phyloP scores from a whole-genome alignment of 1,140 invertebrate species.

The Drosophila bifasciata region DNA sequence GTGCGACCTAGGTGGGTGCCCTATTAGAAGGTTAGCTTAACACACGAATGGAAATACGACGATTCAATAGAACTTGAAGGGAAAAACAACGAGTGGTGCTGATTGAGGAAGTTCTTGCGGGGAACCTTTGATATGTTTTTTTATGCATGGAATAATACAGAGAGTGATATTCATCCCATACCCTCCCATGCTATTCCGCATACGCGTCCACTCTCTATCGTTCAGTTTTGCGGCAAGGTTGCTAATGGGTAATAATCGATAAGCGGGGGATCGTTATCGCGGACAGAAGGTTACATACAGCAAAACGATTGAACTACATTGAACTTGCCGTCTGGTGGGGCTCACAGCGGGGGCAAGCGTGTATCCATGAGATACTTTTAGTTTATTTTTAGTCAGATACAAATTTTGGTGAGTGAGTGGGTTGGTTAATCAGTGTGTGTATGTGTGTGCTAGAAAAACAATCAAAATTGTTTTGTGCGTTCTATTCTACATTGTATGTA shows the following conservation, averaged over 20 bases:
- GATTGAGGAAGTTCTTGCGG: too few species aligned
- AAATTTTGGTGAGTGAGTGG: constrained; percentile 20
- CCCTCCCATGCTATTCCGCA: too few species aligned
- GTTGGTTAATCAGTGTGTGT: not conserved
- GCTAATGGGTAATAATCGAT: not conserved
- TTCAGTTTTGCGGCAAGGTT: not conserved
- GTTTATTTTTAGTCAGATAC: constrained; percentile 39
- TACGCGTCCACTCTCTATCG: not conserved
- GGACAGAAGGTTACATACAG: constrained; percentile 40
- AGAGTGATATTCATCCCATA: too few species aligned
- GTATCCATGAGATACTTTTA: constrained; percentile 36
- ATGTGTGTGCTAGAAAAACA: constrained; percentile 54
- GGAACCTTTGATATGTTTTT: too few species aligned
- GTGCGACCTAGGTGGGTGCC: constrained; percentile 7
- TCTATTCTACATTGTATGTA: too few species aligned
- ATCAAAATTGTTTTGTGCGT: constrained; percentile 15
- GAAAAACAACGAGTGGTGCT: too few species aligned
- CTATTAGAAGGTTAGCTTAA: not conserved
- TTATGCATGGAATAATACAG: too few species aligned
- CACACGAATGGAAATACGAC: not conserved
- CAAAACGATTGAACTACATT: constrained; percentile 46
- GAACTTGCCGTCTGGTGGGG: constrained; percentile 36
- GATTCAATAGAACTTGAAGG: too few species aligned
- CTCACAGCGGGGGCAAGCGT: constrained; percentile 53
- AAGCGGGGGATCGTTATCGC: constrained; percentile 34